Percentiles rank a stretch among this genome's conserved stretches.
Conservation (phyloP, 2,888 invertebrate species). For the Netelia melanura region DNA sequence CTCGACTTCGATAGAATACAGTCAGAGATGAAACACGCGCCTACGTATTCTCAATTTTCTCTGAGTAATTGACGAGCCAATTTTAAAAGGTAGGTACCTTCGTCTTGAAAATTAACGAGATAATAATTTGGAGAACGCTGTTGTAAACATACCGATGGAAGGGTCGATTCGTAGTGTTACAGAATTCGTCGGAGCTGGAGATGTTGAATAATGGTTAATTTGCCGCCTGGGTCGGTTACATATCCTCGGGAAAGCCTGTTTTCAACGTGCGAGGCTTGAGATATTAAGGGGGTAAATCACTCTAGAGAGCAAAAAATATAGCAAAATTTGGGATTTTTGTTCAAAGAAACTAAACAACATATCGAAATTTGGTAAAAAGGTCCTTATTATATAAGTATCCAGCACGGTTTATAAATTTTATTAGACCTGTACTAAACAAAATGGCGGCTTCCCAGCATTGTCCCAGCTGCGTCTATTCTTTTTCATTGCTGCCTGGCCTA, state of each 20-base stretch:
- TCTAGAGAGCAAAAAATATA: no score
- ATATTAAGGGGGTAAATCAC: not conserved
- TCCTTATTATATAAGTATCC: no score
- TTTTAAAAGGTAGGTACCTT: conserved; percentile 18
- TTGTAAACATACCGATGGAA: not conserved
- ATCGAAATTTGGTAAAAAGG: no score
- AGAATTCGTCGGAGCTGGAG: not conserved
- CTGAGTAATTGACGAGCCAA: conserved; percentile 45
- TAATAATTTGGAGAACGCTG: not conserved
- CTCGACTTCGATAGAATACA: conserved; percentile 35
- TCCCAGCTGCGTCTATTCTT: no score
- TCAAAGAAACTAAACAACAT: no score
- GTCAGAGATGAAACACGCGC: conserved; percentile 5
- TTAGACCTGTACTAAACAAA: no score
- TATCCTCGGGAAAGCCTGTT: not conserved
- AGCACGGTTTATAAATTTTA: no score
- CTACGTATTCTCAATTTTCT: not conserved
- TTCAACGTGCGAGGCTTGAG: not conserved
- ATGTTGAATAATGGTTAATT: not conserved
- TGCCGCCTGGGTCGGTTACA: not conserved
- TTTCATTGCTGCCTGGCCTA: no score
- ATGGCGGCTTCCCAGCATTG: no score
- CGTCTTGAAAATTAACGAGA: conserved; percentile 9
- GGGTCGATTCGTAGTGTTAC: not conserved
- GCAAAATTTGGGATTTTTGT: no score